phyloP scores from a whole-genome alignment of 2,888 invertebrate species.

The Diarsia rubi region DNA sequence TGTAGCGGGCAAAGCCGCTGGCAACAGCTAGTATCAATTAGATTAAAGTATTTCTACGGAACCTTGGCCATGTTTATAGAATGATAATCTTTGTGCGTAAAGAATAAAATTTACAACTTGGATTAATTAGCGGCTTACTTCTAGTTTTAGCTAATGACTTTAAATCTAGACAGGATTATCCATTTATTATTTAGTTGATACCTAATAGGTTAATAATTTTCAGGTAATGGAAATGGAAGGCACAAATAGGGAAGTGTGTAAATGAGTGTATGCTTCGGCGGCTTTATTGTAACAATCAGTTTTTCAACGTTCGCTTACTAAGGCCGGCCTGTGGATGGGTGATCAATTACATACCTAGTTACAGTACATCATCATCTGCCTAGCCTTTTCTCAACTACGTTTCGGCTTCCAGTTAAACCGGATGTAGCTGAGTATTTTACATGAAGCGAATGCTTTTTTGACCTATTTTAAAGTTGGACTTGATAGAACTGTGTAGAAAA shows the following conservation, averaged over 20 bases:
- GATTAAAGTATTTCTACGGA: constrained; percentile 13
- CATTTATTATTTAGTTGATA: background rate
- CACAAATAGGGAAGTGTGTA: background rate
- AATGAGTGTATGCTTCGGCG: background rate
- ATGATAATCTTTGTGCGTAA: constrained; percentile 16
- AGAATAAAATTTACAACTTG: constrained; percentile 26
- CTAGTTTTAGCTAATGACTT: constrained; percentile 18
- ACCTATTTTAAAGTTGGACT: too few relatives aligned
- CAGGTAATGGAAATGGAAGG: background rate
- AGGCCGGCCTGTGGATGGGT: background rate
- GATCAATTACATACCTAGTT: background rate
- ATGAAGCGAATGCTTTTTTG: too few relatives aligned
- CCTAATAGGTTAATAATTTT: background rate
- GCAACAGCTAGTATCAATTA: too few relatives aligned
- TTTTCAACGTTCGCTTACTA: background rate
- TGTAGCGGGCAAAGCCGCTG: too few relatives aligned
- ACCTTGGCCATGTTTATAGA: constrained; percentile 4
- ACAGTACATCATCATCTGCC: too few relatives aligned
- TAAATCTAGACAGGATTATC: constrained; percentile 15
- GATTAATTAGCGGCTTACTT: constrained; percentile 43
- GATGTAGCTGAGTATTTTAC: too few relatives aligned
- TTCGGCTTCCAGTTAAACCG: too few relatives aligned
- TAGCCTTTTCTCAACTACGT: too few relatives aligned
- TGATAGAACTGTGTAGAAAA: too few relatives aligned
- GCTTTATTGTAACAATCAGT: background rate